These are phyloP conservation scores for Oenanthe melanoleuca DNA, from an alignment of 2,113 vertebrate species.

Conservation along the genomic window DNA sequence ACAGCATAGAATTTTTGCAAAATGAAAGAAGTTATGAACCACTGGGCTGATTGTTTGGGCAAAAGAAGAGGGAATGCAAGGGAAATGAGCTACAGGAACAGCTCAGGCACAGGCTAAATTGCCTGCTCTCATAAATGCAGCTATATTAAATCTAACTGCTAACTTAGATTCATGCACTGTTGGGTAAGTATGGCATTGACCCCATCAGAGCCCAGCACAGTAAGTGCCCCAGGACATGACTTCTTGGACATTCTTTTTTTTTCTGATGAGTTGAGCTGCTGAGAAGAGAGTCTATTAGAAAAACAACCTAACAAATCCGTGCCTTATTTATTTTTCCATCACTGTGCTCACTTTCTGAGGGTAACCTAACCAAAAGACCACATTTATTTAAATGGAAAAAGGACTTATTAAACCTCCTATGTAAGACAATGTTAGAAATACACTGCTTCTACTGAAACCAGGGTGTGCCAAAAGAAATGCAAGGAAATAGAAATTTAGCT, in stretches of 20 bases:
- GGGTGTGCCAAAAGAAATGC: not conserved
- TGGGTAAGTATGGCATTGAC: not conserved
- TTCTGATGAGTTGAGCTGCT: not conserved
- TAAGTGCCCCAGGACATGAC: not conserved
- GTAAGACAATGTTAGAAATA: not conserved
- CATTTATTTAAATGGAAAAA: not conserved
- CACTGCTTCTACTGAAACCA: not conserved
- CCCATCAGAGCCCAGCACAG: not conserved
- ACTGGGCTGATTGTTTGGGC: not conserved
- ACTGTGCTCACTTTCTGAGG: not conserved
- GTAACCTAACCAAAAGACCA: not conserved
- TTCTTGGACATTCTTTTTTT: not conserved
- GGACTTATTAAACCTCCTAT: not conserved
- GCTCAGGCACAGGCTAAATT: not conserved
- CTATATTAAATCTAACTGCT: slow-evolving; percentile 14
- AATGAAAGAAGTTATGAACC: not conserved
- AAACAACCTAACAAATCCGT: not conserved
- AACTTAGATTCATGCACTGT: not conserved
- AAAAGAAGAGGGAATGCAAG: not conserved
- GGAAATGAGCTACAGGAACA: not conserved
- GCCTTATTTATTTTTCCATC: not conserved
- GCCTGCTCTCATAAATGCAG: slow-evolving; percentile 29
- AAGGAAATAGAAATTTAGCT: not conserved
- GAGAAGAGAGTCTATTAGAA: not conserved
- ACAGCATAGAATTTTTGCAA: not conserved